Conservation (phyloP, 2,888 invertebrate genomes). For the Oegoconia quadripuncta region DNA sequence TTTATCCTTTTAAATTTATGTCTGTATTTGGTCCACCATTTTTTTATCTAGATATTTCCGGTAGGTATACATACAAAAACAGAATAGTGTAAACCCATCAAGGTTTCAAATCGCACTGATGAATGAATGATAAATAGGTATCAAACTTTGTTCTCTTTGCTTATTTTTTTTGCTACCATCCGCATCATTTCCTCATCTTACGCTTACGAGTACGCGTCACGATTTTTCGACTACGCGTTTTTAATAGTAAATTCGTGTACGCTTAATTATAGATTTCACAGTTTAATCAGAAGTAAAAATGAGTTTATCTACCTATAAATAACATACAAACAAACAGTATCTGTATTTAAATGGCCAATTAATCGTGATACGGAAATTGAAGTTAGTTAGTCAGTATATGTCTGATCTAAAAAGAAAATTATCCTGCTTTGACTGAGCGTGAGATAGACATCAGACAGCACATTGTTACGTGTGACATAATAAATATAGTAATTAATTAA, state of each 20-base stretch:
- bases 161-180: conserved; percentile 34
- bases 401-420: conserved; percentile 22
- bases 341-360: too few species aligned
- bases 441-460: conserved; percentile 3
- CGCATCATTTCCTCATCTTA: conserved; percentile 42
- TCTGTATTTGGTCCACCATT: too few species aligned
- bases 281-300: conserved; percentile 23
- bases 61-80: conserved; percentile 1
- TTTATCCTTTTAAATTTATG: too few species aligned
- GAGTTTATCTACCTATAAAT: background rate
- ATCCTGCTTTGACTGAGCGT: conserved; percentile 5
- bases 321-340: too few species aligned
- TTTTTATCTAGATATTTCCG: too few species aligned
- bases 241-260: conserved; percentile 49
- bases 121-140: conserved; percentile 35
- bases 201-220: conserved; percentile 30
- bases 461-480: too few species aligned
- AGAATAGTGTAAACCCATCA: background rate
- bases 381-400: conserved; percentile 9
- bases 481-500: too few species aligned
- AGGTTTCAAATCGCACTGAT: conserved; percentile 11
- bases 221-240: conserved; percentile 28
- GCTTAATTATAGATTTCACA: conserved; percentile 45
- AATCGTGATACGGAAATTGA: too few species aligned
- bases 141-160: conserved; percentile 26